Evolutionary conservation across 2,888 invertebrate species (phyloP).

Genomic region (Hemicrepidius hirtus): DNA sequence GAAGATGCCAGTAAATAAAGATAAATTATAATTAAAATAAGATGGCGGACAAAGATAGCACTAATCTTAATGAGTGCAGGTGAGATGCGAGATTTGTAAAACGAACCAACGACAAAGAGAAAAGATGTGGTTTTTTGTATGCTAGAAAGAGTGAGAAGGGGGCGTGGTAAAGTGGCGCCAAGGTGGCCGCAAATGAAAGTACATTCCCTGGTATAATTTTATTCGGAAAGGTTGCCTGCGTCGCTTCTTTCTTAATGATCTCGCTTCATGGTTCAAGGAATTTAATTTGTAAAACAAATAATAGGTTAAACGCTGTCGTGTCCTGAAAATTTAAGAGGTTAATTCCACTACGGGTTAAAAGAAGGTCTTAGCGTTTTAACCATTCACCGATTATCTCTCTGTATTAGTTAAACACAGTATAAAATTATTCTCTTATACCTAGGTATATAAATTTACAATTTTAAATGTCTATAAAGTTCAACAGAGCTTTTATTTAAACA

Average conservation of each 20-base stretch:
- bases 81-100: constrained; percentile 48
- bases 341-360: constrained; percentile 33
- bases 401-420: neutral
- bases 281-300: constrained; percentile 65
- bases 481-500: no score
- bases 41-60: constrained; percentile 50
- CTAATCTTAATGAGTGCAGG: constrained; percentile 56
- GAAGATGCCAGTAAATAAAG: constrained; percentile 61
- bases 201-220: constrained; percentile 61
- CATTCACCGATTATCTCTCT: constrained; percentile 2
- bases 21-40: constrained; percentile 65
- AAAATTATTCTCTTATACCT: no score
- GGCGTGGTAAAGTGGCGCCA: constrained; percentile 68
- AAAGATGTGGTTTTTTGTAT: constrained; percentile 49
- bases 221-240: constrained; percentile 61
- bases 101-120: constrained; percentile 38
- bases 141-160: constrained; percentile 58
- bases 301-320: constrained; percentile 54
- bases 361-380: constrained; percentile 2
- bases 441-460: no score
- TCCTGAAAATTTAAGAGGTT: constrained; percentile 48
- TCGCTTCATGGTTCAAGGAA: constrained; percentile 59
- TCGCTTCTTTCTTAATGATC: constrained; percentile 60
- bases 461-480: no score
- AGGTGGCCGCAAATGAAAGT: constrained; percentile 59